A percentile compares a stretch with the other conserved stretches of the same genome.
phyloP scores from a whole-genome alignment of 1,140 invertebrate species.

The Drosophila pruinosa region DNA sequence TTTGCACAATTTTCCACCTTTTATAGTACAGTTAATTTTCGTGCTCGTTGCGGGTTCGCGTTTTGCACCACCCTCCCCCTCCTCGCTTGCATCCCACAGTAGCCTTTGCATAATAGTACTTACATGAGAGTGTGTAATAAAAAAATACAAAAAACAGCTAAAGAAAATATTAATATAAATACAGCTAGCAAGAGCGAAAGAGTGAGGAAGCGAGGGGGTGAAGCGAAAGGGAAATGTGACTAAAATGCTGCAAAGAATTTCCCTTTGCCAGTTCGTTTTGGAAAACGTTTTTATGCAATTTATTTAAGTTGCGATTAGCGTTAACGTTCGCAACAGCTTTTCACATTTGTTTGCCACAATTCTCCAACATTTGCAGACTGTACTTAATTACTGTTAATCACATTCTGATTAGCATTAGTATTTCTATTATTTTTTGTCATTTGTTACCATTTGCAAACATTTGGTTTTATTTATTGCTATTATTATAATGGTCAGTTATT shows the following conservation, averaged over 20 bases:
- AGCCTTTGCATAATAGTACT: conserved; percentile 37
- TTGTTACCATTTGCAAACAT: neutral
- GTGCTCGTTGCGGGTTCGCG: conserved; percentile 61
- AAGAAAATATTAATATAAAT: conserved; percentile 12
- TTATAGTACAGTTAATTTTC: conserved; percentile 82
- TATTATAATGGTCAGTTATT: too few relatives aligned
- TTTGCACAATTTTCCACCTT: conserved; percentile 82
- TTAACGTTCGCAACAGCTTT: conserved; percentile 27
- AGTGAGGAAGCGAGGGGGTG: neutral
- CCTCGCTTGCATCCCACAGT: neutral
- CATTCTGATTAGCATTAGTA: neutral
- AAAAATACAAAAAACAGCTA: conserved; percentile 5
- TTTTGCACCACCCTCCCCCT: conserved; percentile 7
- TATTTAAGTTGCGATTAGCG: conserved; percentile 66
- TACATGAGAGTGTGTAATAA: conserved; percentile 38
- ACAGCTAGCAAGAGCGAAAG: neutral
- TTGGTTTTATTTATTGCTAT: neutral
- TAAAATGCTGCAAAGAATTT: conserved; percentile 64
- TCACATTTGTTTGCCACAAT: conserved; percentile 26
- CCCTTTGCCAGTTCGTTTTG: conserved; percentile 47
- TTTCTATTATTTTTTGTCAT: neutral
- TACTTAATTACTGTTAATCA: neutral
- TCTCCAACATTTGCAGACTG: neutral
- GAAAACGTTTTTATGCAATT: conserved; percentile 73
- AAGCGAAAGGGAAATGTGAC: conserved; percentile 20